Base-by-base conservation (phyloP, 2,113 vertebrate species). In the Chamaea fasciata region DNA sequence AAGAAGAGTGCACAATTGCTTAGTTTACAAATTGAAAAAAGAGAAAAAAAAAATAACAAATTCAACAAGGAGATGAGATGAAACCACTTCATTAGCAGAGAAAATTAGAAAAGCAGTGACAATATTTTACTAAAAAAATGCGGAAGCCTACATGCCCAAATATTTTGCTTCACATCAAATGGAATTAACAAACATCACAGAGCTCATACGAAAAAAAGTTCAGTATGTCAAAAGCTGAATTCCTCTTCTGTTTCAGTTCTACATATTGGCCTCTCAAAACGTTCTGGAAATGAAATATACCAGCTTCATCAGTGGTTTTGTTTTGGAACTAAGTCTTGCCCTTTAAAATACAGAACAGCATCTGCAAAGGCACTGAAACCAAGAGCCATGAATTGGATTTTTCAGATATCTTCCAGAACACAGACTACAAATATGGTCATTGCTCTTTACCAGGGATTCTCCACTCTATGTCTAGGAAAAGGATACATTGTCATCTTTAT, bases 321-420 rank as follows among this genome's bases (percentile, higher is more conserved):
- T 59, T 80, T 81, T 69, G 2, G 52, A 76, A 56, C 23, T 41
- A 81, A 60, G 7, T 24, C 26, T 55, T 53, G 4, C 27, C 22
- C 26, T 60, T 91, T 59, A 64, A 80, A 86, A 80, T 31, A 88
- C 15, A 62, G 31, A 64, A 85, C 76, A 87, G n/a, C 28, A 85
- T 49, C 62, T 65, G 31, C 37, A 37, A 68, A 57, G 15, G 65
- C 33, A 67, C 5, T 24, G 46, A 65, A 67, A 63, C 18, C 30
- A 87, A 79, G 13, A 92, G 18, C 5, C 21, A 20, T 0, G 0
- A 5, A 69, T 0, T 64, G 9, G 13, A 49, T 79, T 42, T 77
- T 80, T 57, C 26, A 44, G 15, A 1, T 30, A 28, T 26, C 30
- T 75, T 84, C 62, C 44, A 87, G 19, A 91, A 75, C 22, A 84